These are phyloP conservation scores for Autographa pulchrina DNA, from an alignment of 2,888 invertebrate species.

Conservation along the genomic window DNA sequence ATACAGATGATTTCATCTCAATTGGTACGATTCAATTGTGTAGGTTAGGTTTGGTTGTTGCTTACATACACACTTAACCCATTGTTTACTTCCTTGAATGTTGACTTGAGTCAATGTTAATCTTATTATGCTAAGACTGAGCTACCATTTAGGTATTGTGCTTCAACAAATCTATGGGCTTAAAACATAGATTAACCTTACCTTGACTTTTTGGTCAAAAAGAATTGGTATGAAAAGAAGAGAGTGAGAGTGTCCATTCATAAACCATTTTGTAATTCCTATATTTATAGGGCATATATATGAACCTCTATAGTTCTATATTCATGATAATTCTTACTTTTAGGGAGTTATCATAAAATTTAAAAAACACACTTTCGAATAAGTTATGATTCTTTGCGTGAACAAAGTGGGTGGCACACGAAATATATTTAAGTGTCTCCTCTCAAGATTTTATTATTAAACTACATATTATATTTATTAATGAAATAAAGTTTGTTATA, in stretches of 20 bases:
- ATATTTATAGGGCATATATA: too few species aligned
- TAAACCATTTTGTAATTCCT: slow-evolving; percentile 37
- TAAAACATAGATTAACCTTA: too few species aligned
- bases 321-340: slow-evolving; percentile 32
- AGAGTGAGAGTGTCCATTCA: too few species aligned
- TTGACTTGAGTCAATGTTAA: too few species aligned
- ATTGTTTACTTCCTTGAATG: too few species aligned
- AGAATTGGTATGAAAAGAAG: too few species aligned
- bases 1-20: not conserved
- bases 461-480: slow-evolving; percentile 11
- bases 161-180: too few species aligned
- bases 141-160: too few species aligned
- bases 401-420: slow-evolving; percentile 26
- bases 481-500: slow-evolving; percentile 8
- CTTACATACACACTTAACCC: too few species aligned
- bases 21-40: not conserved
- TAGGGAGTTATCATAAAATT: slow-evolving; percentile 18
- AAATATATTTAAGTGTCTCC: slow-evolving; percentile 41
- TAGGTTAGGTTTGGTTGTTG: not conserved
- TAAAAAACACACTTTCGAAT: slow-evolving; percentile 30
- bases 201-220: not conserved
- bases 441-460: slow-evolving; percentile 37
- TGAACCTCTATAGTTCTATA: slow-evolving; percentile 17
- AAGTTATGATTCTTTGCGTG: slow-evolving; percentile 48
- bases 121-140: not conserved